Percentiles rank a stretch among this genome's conserved stretches.
Conservation (phyloP, 2,113 vertebrate species). For the Abramis brama region DNA sequence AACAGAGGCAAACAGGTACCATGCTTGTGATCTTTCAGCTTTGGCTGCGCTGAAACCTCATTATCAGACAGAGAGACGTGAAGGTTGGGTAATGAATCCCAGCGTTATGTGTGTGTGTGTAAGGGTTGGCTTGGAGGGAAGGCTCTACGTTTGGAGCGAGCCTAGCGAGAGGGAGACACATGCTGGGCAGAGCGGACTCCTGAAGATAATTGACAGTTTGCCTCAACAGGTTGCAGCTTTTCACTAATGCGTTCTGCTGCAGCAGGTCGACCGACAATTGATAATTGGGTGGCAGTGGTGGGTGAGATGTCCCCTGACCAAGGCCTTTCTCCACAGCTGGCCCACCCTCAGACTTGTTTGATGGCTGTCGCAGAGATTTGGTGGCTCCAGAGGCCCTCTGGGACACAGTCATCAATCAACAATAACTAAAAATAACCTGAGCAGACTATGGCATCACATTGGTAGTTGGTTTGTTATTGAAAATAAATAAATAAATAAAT, state of each 20-base stretch:
- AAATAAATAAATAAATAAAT: no score
- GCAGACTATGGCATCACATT: slow-evolving; percentile 39
- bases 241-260: slow-evolving; percentile 45
- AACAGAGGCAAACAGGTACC: slow-evolving; percentile 52
- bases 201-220: slow-evolving; percentile 58
- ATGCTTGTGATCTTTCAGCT: slow-evolving; percentile 63
- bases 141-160: slow-evolving; percentile 31
- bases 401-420: slow-evolving; percentile 60
- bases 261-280: slow-evolving; percentile 58
- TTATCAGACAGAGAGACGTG: slow-evolving; percentile 69
- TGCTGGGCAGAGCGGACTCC: slow-evolving; percentile 46
- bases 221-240: slow-evolving; percentile 58
- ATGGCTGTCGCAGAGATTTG: slow-evolving; percentile 66
- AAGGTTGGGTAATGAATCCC: slow-evolving; percentile 73
- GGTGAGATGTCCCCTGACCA: slow-evolving; percentile 54
- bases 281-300: slow-evolving; percentile 72
- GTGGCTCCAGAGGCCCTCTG: slow-evolving; percentile 44
- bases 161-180: slow-evolving; percentile 38
- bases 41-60: slow-evolving; percentile 70
- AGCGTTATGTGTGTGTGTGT: slow-evolving; percentile 46
- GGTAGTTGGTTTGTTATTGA: no score
- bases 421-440: slow-evolving; percentile 67
- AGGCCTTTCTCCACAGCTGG: slow-evolving; percentile 59
- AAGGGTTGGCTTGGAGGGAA: slow-evolving; percentile 14
- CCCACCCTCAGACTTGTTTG: slow-evolving; percentile 60